Evolutionary conservation across 1,140 invertebrate genomes (phyloP), one percentile per base, ranked within the genome.

Genomic region (Zaprionus tsacasi): DNA sequence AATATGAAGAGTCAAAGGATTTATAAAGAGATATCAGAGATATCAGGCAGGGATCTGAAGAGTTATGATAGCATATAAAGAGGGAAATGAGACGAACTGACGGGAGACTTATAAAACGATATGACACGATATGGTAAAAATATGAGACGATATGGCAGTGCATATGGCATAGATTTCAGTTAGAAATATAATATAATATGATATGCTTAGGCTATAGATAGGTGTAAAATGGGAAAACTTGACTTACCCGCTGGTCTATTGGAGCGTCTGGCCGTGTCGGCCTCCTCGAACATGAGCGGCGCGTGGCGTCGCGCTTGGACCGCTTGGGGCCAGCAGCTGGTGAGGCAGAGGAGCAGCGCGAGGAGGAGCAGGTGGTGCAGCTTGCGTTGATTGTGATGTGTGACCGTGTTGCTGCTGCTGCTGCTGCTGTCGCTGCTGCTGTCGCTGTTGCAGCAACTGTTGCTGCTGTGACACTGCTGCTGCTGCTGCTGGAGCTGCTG

Each of bases 231-330:
- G 4, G 4, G 27, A 21, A 2, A 21, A 43, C 36, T 33, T 27
- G 50, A 91, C 91, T 92, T 83, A 92, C 91, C 91, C 61, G 91
- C 91, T 82, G 91, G 91, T 78, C 91, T 56, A 68, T 92, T 92
- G 73, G 89, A 87, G 25, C 91, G 87, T 27, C 91, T 78, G 58
- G 76, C 86, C 48, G 88, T 85, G 43, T 90, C 91, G 56, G 85
- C 61, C 74, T 92, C 91, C 77, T 92, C 91, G 38, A 92, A 75
- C 76, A 92, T 75, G 55, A 92, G 76, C 56, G 91, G 91, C 15
- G 91, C 80, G 72, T 92, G 91, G 61, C 88, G 88, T 48, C 91
- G 79, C 54, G 81, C 91, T 60, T 81, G 76, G 15, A 82, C 87
- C 58, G 64, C 54, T 70, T 76, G 78, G 52, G 54, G 72, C 54